Base-by-base conservation (phyloP, 2,113 vertebrate genomes). In the Aegotheles bennettii region DNA sequence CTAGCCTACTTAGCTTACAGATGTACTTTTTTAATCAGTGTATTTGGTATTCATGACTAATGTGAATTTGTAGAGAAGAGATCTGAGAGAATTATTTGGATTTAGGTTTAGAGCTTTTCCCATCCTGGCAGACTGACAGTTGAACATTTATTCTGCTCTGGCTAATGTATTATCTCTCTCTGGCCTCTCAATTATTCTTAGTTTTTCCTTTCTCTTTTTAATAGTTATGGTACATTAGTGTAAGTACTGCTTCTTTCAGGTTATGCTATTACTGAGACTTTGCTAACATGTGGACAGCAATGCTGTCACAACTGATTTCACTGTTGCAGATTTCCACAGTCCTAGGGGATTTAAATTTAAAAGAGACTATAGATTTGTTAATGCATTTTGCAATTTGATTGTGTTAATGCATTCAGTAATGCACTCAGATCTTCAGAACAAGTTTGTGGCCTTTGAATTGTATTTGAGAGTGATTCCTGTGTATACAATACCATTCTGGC, bases 51-150 rank as follows among this genome's bases (percentile, higher is more conserved):
- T 94, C 83, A 93, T 84, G 60, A 92, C 76, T 89, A 89, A 94
- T 47, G 67, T 90, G 94, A 91, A 94, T 90, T 86, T 92, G 79
- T 60, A 92, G 73, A 95, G 7, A 82, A 40, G 68, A 81, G 92
- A 97, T 94, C 56, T 67, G 25, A 89, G 68, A 93, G 93, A 96
- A 95, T 96, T 96, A 96, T 75, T 68, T 67, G 94, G 92, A 96
- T 96, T 96, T 96, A 93, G 71, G 36, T 92, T 96, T 81, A 95
- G 86, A 93, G 92, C 80, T 96, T 93, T 93, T 81, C 36, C 48
- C 29, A 60, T 92, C 53, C 61, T 79, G 73, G 40, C 86, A 94
- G 73, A 50, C n/a, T 78, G 83, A 87, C 71, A 84, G 45, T 31
- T 56, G 88, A 90, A 94, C 56, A 87, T 89, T 90, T 78, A 92